Percentiles rank a stretch among this genome's conserved stretches.
These are phyloP conservation scores for Coptodon bakossiorum DNA, from an alignment of 2,113 vertebrate genomes.

Conservation along the genomic window DNA sequence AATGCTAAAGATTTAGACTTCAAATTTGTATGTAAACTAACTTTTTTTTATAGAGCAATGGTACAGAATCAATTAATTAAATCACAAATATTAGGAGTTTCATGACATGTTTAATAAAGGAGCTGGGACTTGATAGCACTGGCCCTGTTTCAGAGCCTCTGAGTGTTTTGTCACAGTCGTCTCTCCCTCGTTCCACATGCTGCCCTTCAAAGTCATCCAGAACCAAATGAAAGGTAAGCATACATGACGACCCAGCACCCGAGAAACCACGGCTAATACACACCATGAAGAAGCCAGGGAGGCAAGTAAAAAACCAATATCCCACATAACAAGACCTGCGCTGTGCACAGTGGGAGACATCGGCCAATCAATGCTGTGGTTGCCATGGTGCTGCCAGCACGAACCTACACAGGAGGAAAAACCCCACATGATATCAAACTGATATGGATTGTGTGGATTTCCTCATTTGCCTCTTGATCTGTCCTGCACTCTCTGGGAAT, in stretches of 20 bases:
- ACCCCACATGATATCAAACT: conserved; percentile 22
- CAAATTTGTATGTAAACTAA: background rate
- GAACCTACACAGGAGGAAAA: conserved; percentile 40
- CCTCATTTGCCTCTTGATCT: conserved; percentile 40
- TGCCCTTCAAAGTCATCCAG: conserved; percentile 58
- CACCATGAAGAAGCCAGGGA: conserved; percentile 27
- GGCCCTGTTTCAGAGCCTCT: background rate
- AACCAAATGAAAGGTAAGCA: conserved; percentile 46
- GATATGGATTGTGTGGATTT: conserved; percentile 19
- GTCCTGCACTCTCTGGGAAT: background rate
- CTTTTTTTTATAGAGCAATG: background rate
- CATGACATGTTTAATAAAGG: background rate
- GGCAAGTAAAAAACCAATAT: conserved; percentile 40
- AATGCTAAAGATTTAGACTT: background rate
- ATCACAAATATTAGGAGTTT: background rate
- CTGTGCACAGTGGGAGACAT: conserved; percentile 24
- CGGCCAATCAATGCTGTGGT: conserved; percentile 55
- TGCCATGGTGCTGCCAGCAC: conserved; percentile 45
- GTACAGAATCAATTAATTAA: background rate
- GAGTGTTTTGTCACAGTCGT: conserved; percentile 8
- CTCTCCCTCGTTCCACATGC: background rate
- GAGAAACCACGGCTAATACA: conserved; percentile 42
- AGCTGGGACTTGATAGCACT: background rate
- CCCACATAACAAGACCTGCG: conserved; percentile 42
- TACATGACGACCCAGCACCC: conserved; percentile 11